phyloP scores from a whole-genome alignment of 2,797 vertebrate species.

The Sandelia bainsii region DNA sequence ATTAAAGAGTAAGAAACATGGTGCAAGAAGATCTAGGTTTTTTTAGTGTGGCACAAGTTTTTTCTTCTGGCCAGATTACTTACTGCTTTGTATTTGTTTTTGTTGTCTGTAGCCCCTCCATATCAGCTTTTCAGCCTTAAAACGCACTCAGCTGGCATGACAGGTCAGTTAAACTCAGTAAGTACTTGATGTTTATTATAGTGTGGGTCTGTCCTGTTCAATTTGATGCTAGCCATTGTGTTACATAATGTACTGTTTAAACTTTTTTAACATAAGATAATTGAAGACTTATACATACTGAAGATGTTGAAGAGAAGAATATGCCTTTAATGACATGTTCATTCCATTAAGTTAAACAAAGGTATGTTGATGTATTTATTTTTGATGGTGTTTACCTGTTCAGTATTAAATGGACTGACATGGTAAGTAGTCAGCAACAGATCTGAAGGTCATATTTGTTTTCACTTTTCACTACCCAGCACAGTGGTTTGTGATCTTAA shows the following conservation, averaged over 20 bases:
- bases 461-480: not conserved
- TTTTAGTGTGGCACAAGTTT: slow-evolving; percentile 34
- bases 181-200: slow-evolving; percentile 90
- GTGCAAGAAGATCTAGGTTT: not conserved
- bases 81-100: slow-evolving; percentile 89
- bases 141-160: slow-evolving; percentile 93
- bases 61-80: slow-evolving; percentile 73
- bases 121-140: slow-evolving; percentile 88
- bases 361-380: not conserved
- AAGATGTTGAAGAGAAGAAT: not conserved
- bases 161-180: slow-evolving; percentile 96
- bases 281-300: not conserved
- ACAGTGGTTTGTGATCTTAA: not conserved
- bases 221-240: slow-evolving; percentile 34
- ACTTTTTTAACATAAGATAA: not conserved
- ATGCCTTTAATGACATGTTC: not conserved
- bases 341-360: not conserved
- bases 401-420: not conserved
- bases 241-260: not conserved
- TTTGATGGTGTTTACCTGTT: not conserved
- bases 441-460: not conserved
- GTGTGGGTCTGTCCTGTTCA: slow-evolving; percentile 63
- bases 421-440: slow-evolving; percentile 49
- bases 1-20: not conserved
- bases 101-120: slow-evolving; percentile 95